Evolutionary conservation across 2,888 invertebrate species (phyloP), one percentile per base, ranked within the genome.

Genomic region (Trissonchulus sp.): DNA sequence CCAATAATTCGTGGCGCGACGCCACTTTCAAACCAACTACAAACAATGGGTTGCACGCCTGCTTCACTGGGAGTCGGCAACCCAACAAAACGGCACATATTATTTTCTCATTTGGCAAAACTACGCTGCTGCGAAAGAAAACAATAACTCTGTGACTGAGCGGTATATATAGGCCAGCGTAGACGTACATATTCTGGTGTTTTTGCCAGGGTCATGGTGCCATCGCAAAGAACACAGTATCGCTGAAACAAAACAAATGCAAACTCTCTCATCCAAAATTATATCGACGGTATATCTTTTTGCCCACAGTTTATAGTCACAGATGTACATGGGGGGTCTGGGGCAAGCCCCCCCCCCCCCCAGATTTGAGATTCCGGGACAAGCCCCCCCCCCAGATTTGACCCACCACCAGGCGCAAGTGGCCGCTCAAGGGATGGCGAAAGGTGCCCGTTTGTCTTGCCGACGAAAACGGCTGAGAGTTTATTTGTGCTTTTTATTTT

Each of bases 361-460:
- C 48, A 48, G 48, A 48, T 23, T 48, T 48, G 48, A 23, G 48
- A 15, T n/a, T n/a, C n/a, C n/a, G n/a, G n/a, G n/a, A n/a, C n/a
- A n/a, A n/a, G n/a, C n/a, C n/a, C n/a, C 48, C 48, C 23, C 23
- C 48, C 48, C 48, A 48, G 48, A 48, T 15, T 48, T 23, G 48
- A 8, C 48, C 48, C 48, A n/a, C n/a, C n/a, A 35, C 37, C 8
- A 30, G 71, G n/a, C 33, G 71, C 3, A 69, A 34, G 34, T 69
- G 34, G 34, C 71, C 71, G 23, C 71, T 69, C 33, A 69, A 69
- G 34, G 71, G 71, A 69, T 69, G 71, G 71, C 33, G 71, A n/a
- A 69, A 69, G 71, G 71, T 69, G n/a, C n/a, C n/a, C n/a, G n/a
- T 15, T n/a, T n/a, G n/a, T n/a, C n/a, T n/a, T n/a, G n/a, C n/a